Evolutionary conservation across 1,140 invertebrate species (phyloP), one percentile per base, ranked within the genome.

Genomic region (Hermatobates lingyangjiaoensis): DNA sequence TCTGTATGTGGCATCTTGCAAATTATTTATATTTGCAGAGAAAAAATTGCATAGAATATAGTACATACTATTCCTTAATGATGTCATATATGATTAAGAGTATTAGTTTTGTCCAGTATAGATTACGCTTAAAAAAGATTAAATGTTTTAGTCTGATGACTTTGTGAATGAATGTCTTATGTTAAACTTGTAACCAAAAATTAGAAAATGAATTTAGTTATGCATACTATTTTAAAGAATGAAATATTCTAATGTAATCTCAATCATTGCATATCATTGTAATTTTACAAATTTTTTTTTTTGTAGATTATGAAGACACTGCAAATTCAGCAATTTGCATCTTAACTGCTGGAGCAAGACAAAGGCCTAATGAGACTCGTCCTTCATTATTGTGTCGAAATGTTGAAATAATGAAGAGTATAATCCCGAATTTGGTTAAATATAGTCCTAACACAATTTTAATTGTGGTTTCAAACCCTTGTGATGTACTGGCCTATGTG

Each of bases 401-500:
- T 67, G 83, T 85, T 0, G 84, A 91, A 53, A 87, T 93, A 27
- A 79, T 91, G 55, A 90, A 90, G 67, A 68, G 71, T 46, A 87
- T 90, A 56, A 81, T 91, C 54, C 87, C 86, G 1, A 63, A 79
- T 57, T 65, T 92, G 27, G 76, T 91, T 2, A 79, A 88, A 64
- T 76, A 90, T 68, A 89, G 83, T 56, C 88, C 89, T 1, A 74
- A 92, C 57, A 78, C 85, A 20, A 80, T 90, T 48, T 66, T 93
- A n/a, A 61, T 93, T 24, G 80, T 93, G 59, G 87, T 92, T 0
- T 88, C 84, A 51, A 93, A 93, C 66, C 89, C 88, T 50, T 86
- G 90, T 4, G 89, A 93, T 62, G 80, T 92, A 57, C 66, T 93
- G 52, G 90, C 87, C 3, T 91, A 90, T 61, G 84, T 92, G n/a